Evolutionary conservation across 2,113 vertebrate genomes (phyloP).

Genomic region (Carollia perspicillata): DNA sequence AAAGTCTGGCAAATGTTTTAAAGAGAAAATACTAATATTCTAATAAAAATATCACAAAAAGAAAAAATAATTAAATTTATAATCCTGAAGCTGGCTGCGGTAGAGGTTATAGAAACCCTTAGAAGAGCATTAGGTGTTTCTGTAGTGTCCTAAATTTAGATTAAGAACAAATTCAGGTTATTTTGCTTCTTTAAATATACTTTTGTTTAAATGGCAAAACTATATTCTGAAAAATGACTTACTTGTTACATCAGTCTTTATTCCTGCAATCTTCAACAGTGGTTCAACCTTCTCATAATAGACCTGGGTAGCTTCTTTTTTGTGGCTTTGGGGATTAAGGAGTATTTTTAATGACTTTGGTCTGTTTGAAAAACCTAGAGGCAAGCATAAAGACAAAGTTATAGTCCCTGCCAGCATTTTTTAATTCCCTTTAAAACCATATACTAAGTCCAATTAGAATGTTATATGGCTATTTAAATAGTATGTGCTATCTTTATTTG

Average conservation of each 20-base stretch:
- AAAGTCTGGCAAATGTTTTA: background rate
- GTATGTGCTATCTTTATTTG: background rate
- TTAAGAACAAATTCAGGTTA: slow-evolving; percentile 52
- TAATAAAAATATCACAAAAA: background rate
- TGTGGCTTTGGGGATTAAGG: slow-evolving; percentile 95
- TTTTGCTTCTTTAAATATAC: background rate
- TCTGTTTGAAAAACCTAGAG: slow-evolving; percentile 88
- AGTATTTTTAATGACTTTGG: slow-evolving; percentile 93
- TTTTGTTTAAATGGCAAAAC: slow-evolving; percentile 40
- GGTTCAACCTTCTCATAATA: slow-evolving; percentile 93
- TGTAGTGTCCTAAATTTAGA: background rate
- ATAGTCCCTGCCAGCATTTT: background rate
- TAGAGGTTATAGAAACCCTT: background rate
- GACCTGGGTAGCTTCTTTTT: slow-evolving; percentile 88
- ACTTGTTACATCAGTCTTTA: slow-evolving; percentile 93
- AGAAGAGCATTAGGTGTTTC: background rate
- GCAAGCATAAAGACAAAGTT: slow-evolving; percentile 31
- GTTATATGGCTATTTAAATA: background rate
- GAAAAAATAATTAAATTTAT: background rate
- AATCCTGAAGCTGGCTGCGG: background rate
- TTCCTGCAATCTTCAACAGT: slow-evolving; percentile 93
- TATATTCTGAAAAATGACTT: slow-evolving; percentile 70
- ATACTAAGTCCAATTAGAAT: background rate
- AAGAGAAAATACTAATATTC: background rate
- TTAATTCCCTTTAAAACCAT: slow-evolving; percentile 21